Base-by-base conservation (phyloP, 2,113 vertebrate genomes). In the Chunga burmeisteri region DNA sequence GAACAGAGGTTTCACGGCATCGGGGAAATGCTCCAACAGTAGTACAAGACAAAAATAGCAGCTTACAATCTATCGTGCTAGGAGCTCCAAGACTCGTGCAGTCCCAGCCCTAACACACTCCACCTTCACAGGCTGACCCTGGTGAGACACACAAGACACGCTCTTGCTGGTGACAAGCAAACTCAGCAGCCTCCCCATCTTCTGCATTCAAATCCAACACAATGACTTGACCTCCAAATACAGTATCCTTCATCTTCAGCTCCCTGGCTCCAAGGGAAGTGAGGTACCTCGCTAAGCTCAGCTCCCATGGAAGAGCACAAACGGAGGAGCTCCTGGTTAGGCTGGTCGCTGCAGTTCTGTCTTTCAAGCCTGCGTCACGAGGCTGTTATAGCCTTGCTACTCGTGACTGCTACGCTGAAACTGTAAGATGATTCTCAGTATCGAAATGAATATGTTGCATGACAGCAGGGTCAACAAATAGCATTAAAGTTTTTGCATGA, bases 371-470 rank as follows among this genome's bases (percentile, higher is more conserved):
- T 2, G 14, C 21, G 65, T 38, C 36, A 18, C 3, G 42, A 44
- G 36, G 70, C 86, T 61, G 1, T 49, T 61, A 38, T 7, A 89
- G 72, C 93, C 32, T 16, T 13, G 25, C 53, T 46, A 27, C 65
- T 63, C 18, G 16, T 34, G 67, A 85, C 80, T 6, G 38, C 58
- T 13, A 7, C 2, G 7, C 73, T 19, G 68, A 17, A 70, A 25
- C 56, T 19, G 75, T 46, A 42, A 66, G 81, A 16, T 8, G 70
- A 71, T 42, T 78, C 93, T 59, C 68, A 20, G 40, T 59, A 38
- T 30, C 0, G 3, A 55, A n/a, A 61, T 8, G 13, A 53, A 7
- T 17, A 4, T 2, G 2, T 16, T 36, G 84, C 30, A 11, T 38
- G 63, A 80, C 63, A 55, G 74, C 63, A 26, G 46, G 56, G 46